Conservation (phyloP, 2,888 invertebrate genomes). For the Tachina lurida region DNA sequence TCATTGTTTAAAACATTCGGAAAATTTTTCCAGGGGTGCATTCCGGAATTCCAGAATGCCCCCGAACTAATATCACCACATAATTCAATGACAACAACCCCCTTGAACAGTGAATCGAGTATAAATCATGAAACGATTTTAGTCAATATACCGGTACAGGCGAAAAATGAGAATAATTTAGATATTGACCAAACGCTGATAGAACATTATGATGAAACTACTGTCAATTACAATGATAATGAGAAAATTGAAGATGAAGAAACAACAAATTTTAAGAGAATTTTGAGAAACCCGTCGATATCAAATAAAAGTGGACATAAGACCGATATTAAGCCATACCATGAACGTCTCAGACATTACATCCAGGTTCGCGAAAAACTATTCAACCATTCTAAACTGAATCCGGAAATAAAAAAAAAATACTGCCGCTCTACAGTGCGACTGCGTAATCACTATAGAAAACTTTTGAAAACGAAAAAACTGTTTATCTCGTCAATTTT, state of each 20-base stretch:
- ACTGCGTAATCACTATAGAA: constrained; percentile 19
- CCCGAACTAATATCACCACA: not conserved
- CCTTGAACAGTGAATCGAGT: not conserved
- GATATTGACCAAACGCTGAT: too few species aligned
- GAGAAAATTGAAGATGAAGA: not conserved
- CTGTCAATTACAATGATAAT: too few species aligned
- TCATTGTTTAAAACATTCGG: not conserved
- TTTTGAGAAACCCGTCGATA: not conserved
- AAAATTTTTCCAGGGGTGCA: not conserved
- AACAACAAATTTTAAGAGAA: not conserved
- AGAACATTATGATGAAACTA: too few species aligned
- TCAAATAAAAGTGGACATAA: not conserved
- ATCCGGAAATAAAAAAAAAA: not conserved
- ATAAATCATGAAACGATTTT: not conserved
- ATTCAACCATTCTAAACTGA: not conserved
- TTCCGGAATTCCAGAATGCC: constrained; percentile 6
- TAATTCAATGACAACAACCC: not conserved
- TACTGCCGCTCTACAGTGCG: not conserved
- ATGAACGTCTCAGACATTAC: constrained; percentile 2
- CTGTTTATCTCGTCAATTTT: not conserved
- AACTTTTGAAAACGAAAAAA: not conserved
- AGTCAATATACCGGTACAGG: too few species aligned
- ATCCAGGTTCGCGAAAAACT: not conserved
- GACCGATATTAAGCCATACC: not conserved
- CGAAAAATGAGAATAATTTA: too few species aligned